Evolutionary conservation across 64 coral and sea anemone genomes (phyloP).

Genomic region (Montipora efflorescens): DNA sequence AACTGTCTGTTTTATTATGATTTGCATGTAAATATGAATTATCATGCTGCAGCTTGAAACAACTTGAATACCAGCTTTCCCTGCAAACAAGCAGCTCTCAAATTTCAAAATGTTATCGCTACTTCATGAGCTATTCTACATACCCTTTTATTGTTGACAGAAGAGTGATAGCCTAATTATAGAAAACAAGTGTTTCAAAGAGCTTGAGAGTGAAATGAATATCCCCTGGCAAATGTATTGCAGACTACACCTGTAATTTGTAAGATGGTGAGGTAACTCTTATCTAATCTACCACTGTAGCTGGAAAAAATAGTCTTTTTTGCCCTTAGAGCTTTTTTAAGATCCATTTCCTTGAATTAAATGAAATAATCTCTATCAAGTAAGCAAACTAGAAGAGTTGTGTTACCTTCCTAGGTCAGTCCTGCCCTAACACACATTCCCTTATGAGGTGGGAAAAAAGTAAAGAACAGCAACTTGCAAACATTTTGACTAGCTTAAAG

Average conservation of each 20-base stretch:
- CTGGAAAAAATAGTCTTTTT: background rate
- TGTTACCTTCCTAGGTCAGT: no score
- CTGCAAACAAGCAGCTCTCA: constrained; percentile 21
- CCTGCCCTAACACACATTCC: no score
- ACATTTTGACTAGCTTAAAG: no score
- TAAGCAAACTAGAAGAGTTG: background rate
- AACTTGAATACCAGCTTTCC: constrained; percentile 31
- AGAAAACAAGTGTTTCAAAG: constrained; percentile 22
- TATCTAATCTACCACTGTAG: background rate
- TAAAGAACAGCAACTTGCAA: no score
- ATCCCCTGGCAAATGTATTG: background rate
- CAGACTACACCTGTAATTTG: background rate
- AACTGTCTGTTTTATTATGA: background rate
- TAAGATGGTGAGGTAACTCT: background rate
- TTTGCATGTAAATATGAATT: background rate
- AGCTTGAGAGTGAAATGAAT: constrained; percentile 9
- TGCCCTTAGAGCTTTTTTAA: background rate
- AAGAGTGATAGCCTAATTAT: background rate
- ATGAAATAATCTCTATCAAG: background rate
- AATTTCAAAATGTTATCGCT: constrained; percentile 19
- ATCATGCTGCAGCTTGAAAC: background rate
- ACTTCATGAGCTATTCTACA: background rate
- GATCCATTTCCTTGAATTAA: background rate
- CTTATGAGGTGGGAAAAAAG: no score
- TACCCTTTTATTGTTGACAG: background rate